Percentiles rank a stretch among this genome's conserved stretches.
phyloP scores from a whole-genome alignment of 1,140 invertebrate species.

The Pseudomyrmex flavicornis region DNA sequence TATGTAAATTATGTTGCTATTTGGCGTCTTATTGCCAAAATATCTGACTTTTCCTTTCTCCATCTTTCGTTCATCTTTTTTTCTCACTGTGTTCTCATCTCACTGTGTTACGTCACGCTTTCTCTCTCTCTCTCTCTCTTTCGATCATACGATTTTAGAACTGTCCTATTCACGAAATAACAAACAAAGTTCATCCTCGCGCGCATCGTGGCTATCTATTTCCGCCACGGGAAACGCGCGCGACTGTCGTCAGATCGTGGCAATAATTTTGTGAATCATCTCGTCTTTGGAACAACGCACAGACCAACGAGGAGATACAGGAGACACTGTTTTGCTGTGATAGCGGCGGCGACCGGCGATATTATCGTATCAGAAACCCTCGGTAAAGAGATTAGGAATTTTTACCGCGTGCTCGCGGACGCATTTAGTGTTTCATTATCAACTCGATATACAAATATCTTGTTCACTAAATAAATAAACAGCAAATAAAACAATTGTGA shows the following conservation, averaged over 20 bases:
- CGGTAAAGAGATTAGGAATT: slow-evolving; percentile 19
- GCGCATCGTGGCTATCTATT: slow-evolving; percentile 27
- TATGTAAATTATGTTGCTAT: neutral
- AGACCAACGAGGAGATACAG: neutral
- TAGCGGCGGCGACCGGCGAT: neutral
- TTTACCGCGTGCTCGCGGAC: slow-evolving; percentile 5
- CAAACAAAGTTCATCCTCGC: slow-evolving; percentile 48
- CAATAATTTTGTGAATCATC: slow-evolving; percentile 55
- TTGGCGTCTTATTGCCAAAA: slow-evolving; percentile 13
- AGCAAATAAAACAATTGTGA: neutral
- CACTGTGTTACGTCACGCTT: too few species aligned
- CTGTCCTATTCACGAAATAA: slow-evolving; percentile 43
- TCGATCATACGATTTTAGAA: slow-evolving; percentile 43
- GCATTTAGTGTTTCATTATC: slow-evolving; percentile 1
- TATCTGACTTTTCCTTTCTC: neutral
- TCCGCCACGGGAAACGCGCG: slow-evolving; percentile 36
- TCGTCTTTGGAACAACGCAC: neutral
- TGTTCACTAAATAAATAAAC: slow-evolving; percentile 29
- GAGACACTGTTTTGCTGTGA: neutral
- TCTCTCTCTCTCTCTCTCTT: neutral
- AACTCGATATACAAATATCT: neutral
- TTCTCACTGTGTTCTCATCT: too few species aligned
- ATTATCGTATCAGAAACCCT: slow-evolving; percentile 48
- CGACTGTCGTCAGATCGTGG: slow-evolving; percentile 7
- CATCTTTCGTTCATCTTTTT: too few species aligned